Percentiles rank a stretch among this genome's conserved stretches.
Evolutionary conservation across 2,888 invertebrate species (phyloP).

Genomic region (Ephialtes manifestator): DNA sequence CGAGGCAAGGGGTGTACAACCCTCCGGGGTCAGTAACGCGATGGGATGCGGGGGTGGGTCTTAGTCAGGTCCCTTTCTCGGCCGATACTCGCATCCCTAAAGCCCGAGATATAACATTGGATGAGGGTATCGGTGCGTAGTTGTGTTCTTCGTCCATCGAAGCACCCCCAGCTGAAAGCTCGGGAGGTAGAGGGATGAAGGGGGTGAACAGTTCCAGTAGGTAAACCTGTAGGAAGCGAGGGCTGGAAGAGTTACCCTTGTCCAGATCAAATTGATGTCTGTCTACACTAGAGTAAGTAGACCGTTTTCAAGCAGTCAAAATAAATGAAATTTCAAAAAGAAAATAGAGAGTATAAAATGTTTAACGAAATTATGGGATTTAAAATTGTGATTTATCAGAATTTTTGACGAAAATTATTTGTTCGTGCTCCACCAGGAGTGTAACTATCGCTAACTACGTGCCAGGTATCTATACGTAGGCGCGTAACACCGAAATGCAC

Average conservation of each 20-base stretch:
- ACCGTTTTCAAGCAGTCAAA: slow-evolving; percentile 5
- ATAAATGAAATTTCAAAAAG: neutral
- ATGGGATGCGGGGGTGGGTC: slow-evolving; percentile 26
- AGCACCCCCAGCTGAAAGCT: slow-evolving; percentile 25
- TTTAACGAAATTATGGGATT: neutral
- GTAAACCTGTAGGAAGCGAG: slow-evolving; percentile 39
- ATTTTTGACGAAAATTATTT: slow-evolving; percentile 17
- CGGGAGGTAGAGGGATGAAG: neutral
- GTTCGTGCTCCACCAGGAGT: slow-evolving; percentile 34
- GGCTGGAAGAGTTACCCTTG: slow-evolving; percentile 35
- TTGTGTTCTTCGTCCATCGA: slow-evolving; percentile 50
- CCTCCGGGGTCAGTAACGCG: slow-evolving; percentile 16
- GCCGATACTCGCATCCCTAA: slow-evolving; percentile 45
- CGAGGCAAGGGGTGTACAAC: slow-evolving; percentile 4
- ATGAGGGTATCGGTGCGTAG: slow-evolving; percentile 51
- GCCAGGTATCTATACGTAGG: slow-evolving; percentile 38
- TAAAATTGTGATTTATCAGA: neutral
- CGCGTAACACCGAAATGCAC: slow-evolving; percentile 79
- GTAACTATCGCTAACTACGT: slow-evolving; percentile 46
- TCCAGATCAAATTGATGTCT: slow-evolving; percentile 45
- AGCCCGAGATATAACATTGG: slow-evolving; percentile 34
- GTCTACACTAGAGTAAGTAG: neutral
- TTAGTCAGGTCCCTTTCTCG: slow-evolving; percentile 46
- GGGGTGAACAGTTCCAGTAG: slow-evolving; percentile 17
- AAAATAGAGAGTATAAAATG: neutral